Conservation (phyloP, 2,888 invertebrate genomes). For the Plutella xylostella region DNA sequence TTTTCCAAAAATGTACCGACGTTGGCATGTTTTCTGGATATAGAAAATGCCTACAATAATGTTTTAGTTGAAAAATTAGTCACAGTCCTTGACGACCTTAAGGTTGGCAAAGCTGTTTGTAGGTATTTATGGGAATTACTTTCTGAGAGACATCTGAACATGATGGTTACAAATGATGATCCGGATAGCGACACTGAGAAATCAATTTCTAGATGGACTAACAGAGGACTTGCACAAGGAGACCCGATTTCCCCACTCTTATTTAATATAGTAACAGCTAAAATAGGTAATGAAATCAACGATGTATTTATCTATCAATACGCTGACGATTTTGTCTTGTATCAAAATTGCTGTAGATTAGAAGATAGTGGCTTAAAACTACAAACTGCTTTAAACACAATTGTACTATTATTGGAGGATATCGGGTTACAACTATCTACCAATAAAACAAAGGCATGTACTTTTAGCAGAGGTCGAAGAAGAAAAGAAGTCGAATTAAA, state of each 20-base stretch:
- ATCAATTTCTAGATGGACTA: constrained; percentile 12
- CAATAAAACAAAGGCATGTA: constrained; percentile 18
- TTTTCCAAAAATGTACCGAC: not conserved
- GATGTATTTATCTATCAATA: constrained; percentile 21
- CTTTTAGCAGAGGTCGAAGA: constrained; percentile 15
- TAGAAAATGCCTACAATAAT: not conserved
- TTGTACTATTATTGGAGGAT: constrained; percentile 10
- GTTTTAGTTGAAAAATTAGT: constrained; percentile 6
- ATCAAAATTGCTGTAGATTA: constrained; percentile 4
- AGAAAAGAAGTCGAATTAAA: constrained; percentile 6
- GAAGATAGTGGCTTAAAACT: not conserved
- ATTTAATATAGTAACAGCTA: constrained; percentile 21
- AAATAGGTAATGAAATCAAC: constrained; percentile 7
- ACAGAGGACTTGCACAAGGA: constrained; percentile 22
- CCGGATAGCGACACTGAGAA: too few relatives aligned
- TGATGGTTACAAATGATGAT: too few relatives aligned
- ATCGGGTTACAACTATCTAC: constrained; percentile 17
- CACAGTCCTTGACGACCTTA: constrained; percentile 13
- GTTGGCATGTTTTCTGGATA: not conserved
- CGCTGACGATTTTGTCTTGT: constrained; percentile 19
- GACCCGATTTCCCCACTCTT: constrained; percentile 25
- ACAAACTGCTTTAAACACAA: constrained; percentile 13
- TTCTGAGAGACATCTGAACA: too few relatives aligned
- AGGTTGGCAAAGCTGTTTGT: constrained; percentile 19
- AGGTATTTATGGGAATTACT: constrained; percentile 18